phyloP scores from a whole-genome alignment of 2,888 invertebrate genomes.

The Blastobasis lacticolella region DNA sequence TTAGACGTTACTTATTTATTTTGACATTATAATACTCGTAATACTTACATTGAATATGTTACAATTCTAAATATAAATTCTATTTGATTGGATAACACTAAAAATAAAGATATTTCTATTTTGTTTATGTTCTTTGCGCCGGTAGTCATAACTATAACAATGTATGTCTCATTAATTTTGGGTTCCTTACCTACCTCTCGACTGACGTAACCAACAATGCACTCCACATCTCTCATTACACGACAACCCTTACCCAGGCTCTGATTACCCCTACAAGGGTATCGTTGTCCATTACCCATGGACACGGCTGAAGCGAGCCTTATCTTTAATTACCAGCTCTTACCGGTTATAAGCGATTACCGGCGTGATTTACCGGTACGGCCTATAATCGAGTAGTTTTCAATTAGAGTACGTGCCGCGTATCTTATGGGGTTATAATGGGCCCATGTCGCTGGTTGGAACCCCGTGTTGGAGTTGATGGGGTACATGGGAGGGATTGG shows the following conservation, averaged over 20 bases:
- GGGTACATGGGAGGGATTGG: not conserved
- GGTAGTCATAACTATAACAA: too few relatives aligned
- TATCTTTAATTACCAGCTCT: slow-evolving; percentile 59
- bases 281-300: slow-evolving; percentile 40
- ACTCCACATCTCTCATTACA: slow-evolving; percentile 13
- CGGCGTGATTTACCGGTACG: slow-evolving; percentile 47
- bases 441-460: not conserved
- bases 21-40: too few relatives aligned
- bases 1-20: too few relatives aligned
- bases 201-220: too few relatives aligned
- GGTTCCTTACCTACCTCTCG: too few relatives aligned
- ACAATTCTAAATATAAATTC: too few relatives aligned
- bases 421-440: not conserved
- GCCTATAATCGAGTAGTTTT: slow-evolving; percentile 27
- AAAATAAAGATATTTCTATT: too few relatives aligned
- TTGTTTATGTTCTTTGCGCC: too few relatives aligned
- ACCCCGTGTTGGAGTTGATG: not conserved
- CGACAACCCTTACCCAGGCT: slow-evolving; percentile 15
- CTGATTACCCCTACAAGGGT: slow-evolving; percentile 27
- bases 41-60: too few relatives aligned
- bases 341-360: slow-evolving; percentile 46
- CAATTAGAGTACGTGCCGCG: slow-evolving; percentile 18
- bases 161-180: too few relatives aligned
- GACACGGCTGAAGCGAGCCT: slow-evolving; percentile 48
- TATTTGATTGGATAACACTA: too few relatives aligned